Conservation (phyloP, 2,888 invertebrate species). For the Ormyrus thymus region DNA sequence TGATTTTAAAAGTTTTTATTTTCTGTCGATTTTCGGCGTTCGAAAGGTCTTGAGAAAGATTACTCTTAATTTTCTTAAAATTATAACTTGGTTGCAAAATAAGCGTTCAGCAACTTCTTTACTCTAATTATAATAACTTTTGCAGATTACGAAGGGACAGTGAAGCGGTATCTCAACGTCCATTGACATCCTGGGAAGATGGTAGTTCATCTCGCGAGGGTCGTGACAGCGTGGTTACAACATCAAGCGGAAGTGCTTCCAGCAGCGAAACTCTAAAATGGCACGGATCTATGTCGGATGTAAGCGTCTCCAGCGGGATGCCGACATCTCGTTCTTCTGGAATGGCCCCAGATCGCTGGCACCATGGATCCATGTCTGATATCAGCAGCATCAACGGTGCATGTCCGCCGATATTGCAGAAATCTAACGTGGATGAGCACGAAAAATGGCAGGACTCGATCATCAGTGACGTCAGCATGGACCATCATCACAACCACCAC, state of each 20-base stretch:
- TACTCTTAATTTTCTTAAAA: too few relatives aligned
- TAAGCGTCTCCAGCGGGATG: slow-evolving; percentile 75
- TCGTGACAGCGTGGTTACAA: slow-evolving; percentile 81
- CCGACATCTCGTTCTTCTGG: slow-evolving; percentile 60
- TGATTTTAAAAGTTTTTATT: too few relatives aligned
- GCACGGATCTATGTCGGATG: slow-evolving; percentile 80
- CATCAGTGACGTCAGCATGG: slow-evolving; percentile 33
- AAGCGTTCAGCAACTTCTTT: background rate
- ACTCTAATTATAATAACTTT: background rate
- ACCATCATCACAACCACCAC: slow-evolving; percentile 22
- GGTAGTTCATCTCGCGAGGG: slow-evolving; percentile 73
- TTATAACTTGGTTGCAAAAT: too few relatives aligned
- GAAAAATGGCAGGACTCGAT: slow-evolving; percentile 49
- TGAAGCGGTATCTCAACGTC: slow-evolving; percentile 76
- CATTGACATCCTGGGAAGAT: slow-evolving; percentile 75
- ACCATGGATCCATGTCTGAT: slow-evolving; percentile 71
- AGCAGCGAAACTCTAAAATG: slow-evolving; percentile 88
- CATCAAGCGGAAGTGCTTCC: slow-evolving; percentile 80
- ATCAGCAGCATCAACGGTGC: slow-evolving; percentile 68
- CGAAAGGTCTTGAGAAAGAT: too few relatives aligned
- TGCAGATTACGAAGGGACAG: slow-evolving; percentile 78
- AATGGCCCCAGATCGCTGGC: slow-evolving; percentile 65
- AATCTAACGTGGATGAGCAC: slow-evolving; percentile 46
- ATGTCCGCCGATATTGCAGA: slow-evolving; percentile 57
- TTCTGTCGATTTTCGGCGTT: too few relatives aligned